A percentile compares a stretch with the other conserved stretches of the same genome.
These are phyloP conservation scores for Zosterops pallidus DNA, from an alignment of 2,113 vertebrate species.

Conservation along the genomic window DNA sequence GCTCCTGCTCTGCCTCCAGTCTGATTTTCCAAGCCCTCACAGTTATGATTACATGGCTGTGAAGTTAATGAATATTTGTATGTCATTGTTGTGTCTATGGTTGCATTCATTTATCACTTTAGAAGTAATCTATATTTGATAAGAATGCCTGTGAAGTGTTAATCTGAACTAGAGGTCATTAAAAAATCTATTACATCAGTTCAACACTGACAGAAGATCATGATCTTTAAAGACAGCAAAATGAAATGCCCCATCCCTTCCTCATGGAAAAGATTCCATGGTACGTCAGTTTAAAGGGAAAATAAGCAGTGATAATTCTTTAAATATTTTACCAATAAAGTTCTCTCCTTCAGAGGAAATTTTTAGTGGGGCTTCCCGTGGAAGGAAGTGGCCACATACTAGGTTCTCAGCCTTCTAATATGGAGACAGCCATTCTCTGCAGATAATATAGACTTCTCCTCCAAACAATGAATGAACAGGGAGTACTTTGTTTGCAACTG, in stretches of 20 bases:
- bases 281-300: not conserved
- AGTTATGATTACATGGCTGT: not conserved
- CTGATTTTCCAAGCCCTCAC: not conserved
- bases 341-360: not conserved
- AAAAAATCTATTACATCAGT: not conserved
- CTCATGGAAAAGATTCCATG: not conserved
- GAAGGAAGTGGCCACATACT: not conserved
- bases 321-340: not conserved
- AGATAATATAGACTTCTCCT: not conserved
- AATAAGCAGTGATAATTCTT: not conserved
- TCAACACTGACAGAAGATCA: not conserved
- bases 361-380: not conserved
- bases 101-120: not conserved
- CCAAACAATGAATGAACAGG: rapidly evolving
- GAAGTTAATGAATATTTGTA: not conserved
- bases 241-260: not conserved
- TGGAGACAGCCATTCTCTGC: not conserved
- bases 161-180: not conserved
- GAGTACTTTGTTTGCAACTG: not conserved
- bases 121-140: not conserved
- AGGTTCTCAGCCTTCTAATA: not conserved
- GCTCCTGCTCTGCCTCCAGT: not conserved
- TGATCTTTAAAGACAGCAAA: not conserved
- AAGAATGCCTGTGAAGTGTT: not conserved
- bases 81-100: not conserved